Conservation (phyloP, 2,797 vertebrate species). For the Bufotes viridis region DNA sequence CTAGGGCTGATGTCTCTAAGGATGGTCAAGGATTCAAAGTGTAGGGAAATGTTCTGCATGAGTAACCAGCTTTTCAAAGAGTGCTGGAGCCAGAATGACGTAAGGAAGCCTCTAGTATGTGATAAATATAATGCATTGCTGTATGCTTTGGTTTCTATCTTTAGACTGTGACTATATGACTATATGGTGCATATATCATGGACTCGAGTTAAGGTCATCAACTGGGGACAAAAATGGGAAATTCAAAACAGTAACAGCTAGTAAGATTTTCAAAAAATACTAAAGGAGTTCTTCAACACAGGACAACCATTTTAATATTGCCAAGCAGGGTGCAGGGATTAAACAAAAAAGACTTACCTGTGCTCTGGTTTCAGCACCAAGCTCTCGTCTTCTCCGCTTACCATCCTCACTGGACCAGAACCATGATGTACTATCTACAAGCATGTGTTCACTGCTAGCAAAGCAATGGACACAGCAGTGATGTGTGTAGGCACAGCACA, state of each 20-base stretch:
- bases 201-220: neutral
- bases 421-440: no score
- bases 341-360: no score
- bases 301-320: no score
- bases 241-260: neutral
- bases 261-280: no score
- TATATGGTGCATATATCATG: neutral
- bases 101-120: neutral
- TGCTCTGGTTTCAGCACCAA: no score
- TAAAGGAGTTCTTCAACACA: no score
- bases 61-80: conserved; percentile 29
- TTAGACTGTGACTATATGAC: neutral
- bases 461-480: no score
- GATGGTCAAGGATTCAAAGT: conserved; percentile 27
- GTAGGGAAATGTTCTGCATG: conserved; percentile 48
- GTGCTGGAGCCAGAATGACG: conserved; percentile 14
- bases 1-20: conserved; percentile 30
- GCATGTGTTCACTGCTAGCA: no score
- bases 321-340: no score
- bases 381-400: no score
- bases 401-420: no score
- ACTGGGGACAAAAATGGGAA: neutral
- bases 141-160: neutral
- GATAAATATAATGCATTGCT: neutral
- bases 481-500: no score